Conservation (phyloP, 2,888 invertebrate genomes). For the Mimachlamys varia region DNA sequence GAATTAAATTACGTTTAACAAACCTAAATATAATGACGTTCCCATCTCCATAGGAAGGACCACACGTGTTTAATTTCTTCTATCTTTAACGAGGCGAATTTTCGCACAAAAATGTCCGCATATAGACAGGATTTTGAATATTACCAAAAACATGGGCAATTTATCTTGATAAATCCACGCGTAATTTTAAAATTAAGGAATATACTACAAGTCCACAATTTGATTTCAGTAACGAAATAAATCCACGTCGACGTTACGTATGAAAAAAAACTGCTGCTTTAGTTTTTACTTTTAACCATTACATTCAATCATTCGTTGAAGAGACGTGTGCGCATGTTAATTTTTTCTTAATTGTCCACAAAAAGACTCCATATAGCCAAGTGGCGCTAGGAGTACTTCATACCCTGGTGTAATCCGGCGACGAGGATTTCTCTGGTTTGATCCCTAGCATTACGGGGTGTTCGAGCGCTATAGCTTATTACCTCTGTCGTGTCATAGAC, state of each 20-base stretch:
- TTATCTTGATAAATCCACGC: background rate
- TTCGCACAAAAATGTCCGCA: too few relatives aligned
- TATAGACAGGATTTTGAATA: background rate
- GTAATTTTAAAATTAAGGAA: background rate
- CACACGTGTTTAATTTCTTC: too few relatives aligned
- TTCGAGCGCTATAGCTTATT: background rate
- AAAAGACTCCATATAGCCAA: background rate
- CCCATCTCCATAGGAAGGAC: too few relatives aligned
- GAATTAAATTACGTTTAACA: too few relatives aligned
- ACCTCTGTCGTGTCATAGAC: slow-evolving; percentile 4
- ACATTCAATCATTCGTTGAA: slow-evolving; percentile 17
- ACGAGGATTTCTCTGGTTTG: background rate
- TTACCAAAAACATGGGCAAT: background rate
- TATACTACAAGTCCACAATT: background rate
- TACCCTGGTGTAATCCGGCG: slow-evolving; percentile 17
- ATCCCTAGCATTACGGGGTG: background rate
- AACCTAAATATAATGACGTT: too few relatives aligned
- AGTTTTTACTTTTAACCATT: background rate
- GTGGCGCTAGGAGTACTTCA: slow-evolving; percentile 21
- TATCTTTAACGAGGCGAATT: too few relatives aligned
- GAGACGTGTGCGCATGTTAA: slow-evolving; percentile 21
- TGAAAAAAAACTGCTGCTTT: background rate
- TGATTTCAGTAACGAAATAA: slow-evolving; percentile 4
- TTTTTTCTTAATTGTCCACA: slow-evolving; percentile 36
- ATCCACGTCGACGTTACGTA: background rate